Evolutionary conservation across 2,797 vertebrate species (phyloP).

Genomic region (Lutjanus campechanus): DNA sequence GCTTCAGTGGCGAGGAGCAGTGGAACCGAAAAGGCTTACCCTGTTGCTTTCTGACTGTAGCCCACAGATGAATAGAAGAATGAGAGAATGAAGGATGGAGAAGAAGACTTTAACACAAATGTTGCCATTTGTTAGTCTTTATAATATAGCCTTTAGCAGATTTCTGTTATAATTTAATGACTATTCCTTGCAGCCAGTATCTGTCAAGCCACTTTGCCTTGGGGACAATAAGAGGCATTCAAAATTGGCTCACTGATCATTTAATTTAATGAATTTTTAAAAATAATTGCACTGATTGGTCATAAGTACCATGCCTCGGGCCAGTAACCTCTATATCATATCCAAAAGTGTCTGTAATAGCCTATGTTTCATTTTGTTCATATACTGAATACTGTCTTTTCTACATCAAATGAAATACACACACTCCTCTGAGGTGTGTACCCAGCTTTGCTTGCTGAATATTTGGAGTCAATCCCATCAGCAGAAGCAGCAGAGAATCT

Average conservation of each 20-base stretch:
- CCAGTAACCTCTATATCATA: constrained; percentile 57
- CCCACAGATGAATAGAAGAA: constrained; percentile 65
- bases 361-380: constrained; percentile 40
- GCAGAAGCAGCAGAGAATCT: constrained; percentile 62
- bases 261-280: constrained; percentile 74
- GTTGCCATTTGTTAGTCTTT: constrained; percentile 72
- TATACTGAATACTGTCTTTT: constrained; percentile 43
- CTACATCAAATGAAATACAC: constrained; percentile 46
- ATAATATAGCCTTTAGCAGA: constrained; percentile 59
- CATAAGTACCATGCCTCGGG: constrained; percentile 62
- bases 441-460: constrained; percentile 60
- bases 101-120: constrained; percentile 63
- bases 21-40: constrained; percentile 75
- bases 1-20: constrained; percentile 73
- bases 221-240: constrained; percentile 55
- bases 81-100: constrained; percentile 33
- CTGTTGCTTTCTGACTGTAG: constrained; percentile 75
- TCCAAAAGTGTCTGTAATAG: constrained; percentile 45
- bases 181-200: constrained; percentile 66
- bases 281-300: constrained; percentile 68
- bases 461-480: constrained; percentile 69
- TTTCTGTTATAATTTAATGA: constrained; percentile 70
- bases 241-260: constrained; percentile 74
- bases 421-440: constrained; percentile 58
- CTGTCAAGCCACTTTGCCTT: constrained; percentile 61